Conservation (phyloP, 1,140 invertebrate genomes). For the Nautilus pompilius region DNA sequence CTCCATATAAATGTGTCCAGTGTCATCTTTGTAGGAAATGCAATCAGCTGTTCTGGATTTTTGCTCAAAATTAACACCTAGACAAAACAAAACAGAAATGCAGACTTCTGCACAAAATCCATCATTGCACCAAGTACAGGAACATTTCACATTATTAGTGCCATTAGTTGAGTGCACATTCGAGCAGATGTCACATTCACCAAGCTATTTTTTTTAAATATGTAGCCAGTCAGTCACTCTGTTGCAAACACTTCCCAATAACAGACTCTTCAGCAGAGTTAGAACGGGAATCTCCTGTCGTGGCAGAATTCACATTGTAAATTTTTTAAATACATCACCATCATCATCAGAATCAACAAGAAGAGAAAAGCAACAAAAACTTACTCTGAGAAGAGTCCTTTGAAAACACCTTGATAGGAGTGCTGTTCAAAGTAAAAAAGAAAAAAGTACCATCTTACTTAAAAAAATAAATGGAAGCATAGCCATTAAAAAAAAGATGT, state of each 20-base stretch:
- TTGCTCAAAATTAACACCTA: not conserved
- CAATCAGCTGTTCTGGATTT: not conserved
- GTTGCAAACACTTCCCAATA: not conserved
- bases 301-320: too few species aligned
- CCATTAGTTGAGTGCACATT: not conserved
- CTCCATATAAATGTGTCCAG: not conserved
- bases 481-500: too few species aligned
- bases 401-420: too few species aligned
- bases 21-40: conserved; percentile 1
- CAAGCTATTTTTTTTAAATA: not conserved
- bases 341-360: too few species aligned
- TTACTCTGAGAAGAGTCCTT: too few species aligned
- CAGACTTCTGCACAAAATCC: not conserved
- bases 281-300: too few species aligned
- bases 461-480: too few species aligned
- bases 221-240: not conserved
- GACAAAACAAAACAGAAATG: not conserved
- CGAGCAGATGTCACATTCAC: not conserved
- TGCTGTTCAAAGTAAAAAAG: too few species aligned
- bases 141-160: not conserved
- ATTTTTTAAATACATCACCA: too few species aligned
- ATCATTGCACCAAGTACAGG: not conserved
- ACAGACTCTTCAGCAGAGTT: too few species aligned
- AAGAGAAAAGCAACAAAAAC: too few species aligned
- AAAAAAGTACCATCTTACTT: too few species aligned